Evolutionary conservation across 2,113 vertebrate species (phyloP), one percentile per base, ranked within the genome.

Genomic region (Uria lomvia): DNA sequence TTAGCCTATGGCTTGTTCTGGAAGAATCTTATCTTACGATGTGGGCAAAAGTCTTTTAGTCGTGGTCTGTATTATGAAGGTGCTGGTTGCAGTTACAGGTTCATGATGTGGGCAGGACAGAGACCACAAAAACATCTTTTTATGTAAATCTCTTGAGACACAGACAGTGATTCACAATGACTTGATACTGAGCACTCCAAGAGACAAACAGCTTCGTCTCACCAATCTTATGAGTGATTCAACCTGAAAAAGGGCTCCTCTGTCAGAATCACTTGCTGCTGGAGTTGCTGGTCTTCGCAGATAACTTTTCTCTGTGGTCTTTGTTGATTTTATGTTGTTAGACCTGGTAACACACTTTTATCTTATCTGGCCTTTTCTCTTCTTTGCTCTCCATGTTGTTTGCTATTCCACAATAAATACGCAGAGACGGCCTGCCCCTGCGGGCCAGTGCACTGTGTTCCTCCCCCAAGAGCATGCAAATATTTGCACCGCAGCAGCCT

Each of bases 291-390:
- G 32, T 74, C 84, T 92, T 91, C 86, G 36, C 74, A 85, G 91
- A 88, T 95, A 91, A 79, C 60, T 78, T n/a, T 88, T 86, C 59
- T 74, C 86, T 47, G 40, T 62, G 58, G 32, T 62, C 76, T 82
- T 49, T 96, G 93, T 95, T 96, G 94, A 59, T 90, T 88, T 95
- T 96, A 40, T 86, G 81, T 80, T 56, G 87, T 88, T 91, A 96
- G 93, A 91, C 89, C 74, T 88, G 92, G 89, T 92, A 92, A 96
- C 93, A 73, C 89, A 55, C 87, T 97, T 97, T 93, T 96, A 97
- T 97, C 97, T 97, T 97, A 96, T 97, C 95, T 94, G 89, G 24
- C 78, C 83, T 90, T 91, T 91, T 96, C 92, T 93, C 76, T 73
- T 83, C 93, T 96, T 96, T 97, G 90, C 91, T 96, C 67, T 95